Evolutionary conservation across 2,113 vertebrate genomes (phyloP).

Genomic region (Cygnus buccinator): DNA sequence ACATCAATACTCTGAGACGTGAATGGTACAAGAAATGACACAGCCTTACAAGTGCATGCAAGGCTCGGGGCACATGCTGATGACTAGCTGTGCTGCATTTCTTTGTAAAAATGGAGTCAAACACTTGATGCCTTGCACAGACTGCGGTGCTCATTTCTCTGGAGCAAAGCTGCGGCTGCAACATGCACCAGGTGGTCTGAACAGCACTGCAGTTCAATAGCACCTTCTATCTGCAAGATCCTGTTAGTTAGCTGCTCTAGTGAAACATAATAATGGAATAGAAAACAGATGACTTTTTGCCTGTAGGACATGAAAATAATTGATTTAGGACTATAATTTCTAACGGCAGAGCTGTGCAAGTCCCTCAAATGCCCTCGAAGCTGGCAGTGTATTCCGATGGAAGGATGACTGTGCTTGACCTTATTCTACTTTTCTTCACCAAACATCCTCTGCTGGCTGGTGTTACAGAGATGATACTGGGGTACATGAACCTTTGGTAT

Average conservation of each 20-base stretch:
- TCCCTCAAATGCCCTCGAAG: neutral
- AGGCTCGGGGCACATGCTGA: neutral
- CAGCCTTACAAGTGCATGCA: fast-evolving
- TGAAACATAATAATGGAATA: neutral
- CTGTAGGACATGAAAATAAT: neutral
- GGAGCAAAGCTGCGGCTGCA: slow-evolving; percentile 1
- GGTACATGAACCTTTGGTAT: neutral
- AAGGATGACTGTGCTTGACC: neutral
- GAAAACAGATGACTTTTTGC: neutral
- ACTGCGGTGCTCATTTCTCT: neutral
- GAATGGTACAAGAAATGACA: neutral
- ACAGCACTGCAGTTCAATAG: slow-evolving; percentile 40
- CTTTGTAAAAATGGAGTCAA: neutral
- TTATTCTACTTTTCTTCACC: neutral
- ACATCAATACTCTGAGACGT: fast-evolving
- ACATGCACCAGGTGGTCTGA: neutral
- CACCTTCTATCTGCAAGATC: slow-evolving; percentile 57
- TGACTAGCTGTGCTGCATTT: neutral
- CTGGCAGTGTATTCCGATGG: neutral
- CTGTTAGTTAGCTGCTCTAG: neutral
- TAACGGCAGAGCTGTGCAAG: neutral
- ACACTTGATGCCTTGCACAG: neutral
- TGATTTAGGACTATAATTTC: neutral
- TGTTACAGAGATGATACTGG: neutral
- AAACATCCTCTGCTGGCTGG: neutral